Conservation (phyloP, 2,113 vertebrate genomes). For the Solea senegalensis region DNA sequence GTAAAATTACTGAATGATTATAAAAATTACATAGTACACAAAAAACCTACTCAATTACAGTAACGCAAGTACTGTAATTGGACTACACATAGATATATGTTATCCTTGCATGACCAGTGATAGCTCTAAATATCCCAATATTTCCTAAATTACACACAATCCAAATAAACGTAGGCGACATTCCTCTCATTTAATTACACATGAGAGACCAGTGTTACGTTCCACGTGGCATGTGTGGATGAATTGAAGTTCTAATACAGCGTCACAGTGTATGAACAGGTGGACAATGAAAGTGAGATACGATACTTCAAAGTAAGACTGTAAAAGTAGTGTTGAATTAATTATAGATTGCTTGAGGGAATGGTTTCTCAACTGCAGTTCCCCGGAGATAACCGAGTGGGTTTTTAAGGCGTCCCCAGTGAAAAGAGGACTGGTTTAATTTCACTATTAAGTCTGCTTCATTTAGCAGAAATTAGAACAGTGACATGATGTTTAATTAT, state of each 20-base stretch:
- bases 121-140: no score
- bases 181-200: no score
- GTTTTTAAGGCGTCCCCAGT: conserved; percentile 21
- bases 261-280: conserved; percentile 6
- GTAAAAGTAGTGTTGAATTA: conserved; percentile 30
- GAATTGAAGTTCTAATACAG: no score
- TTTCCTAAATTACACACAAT: no score
- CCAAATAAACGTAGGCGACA: no score
- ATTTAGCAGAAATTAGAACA: conserved; percentile 50
- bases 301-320: conserved; percentile 26
- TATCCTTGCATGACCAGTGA: no score
- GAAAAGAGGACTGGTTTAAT: conserved; percentile 46
- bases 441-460: conserved; percentile 44
- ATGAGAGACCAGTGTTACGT: no score
- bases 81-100: no score
- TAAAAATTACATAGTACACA: no score
- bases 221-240: background rate
- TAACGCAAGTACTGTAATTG: no score
- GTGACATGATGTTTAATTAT: conserved; percentile 25
- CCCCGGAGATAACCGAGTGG: conserved; percentile 29
- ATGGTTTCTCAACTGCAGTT: conserved; percentile 16
- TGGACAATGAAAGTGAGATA: conserved; percentile 21
- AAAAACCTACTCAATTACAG: no score
- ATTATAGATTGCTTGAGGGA: conserved; percentile 47
- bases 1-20: no score